phyloP scores from a whole-genome alignment of 2,797 vertebrate genomes.

The Perdix hodgsoniae region DNA sequence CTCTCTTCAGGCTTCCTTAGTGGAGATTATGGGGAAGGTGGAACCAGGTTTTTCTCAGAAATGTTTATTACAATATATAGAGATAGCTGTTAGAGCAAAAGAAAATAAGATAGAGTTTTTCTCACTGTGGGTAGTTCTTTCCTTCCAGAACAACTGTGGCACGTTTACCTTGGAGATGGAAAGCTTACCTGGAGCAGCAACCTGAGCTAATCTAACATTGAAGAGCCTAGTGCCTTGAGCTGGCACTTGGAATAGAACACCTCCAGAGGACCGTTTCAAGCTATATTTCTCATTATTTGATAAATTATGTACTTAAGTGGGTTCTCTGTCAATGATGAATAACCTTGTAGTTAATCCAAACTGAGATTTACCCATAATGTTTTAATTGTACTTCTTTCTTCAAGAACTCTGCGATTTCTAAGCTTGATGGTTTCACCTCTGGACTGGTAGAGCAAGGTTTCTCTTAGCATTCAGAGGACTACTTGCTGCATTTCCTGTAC shows the following conservation, averaged over 20 bases:
- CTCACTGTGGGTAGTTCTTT: not conserved
- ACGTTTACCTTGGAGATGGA: not conserved
- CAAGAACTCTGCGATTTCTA: not conserved
- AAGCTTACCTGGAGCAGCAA: not conserved
- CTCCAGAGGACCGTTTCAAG: not conserved
- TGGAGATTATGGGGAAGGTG: not conserved
- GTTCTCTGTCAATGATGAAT: not conserved
- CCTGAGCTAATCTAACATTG: not conserved
- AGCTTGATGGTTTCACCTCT: not conserved
- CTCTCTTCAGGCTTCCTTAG: not conserved
- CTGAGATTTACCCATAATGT: not conserved
- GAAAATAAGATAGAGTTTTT: not conserved
- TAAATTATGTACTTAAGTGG: accelerated
- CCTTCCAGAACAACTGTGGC: not conserved
- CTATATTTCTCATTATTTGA: not conserved
- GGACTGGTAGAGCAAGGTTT: not conserved
- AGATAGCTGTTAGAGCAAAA: not conserved
- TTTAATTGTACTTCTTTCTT: not conserved
- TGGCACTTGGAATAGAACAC: not conserved
- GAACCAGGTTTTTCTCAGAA: not conserved
- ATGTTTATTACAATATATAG: not conserved
- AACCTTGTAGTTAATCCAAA: not conserved
- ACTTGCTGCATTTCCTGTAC: too few relatives aligned
- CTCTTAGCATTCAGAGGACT: not conserved
- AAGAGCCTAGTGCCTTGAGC: not conserved